Base-by-base conservation (phyloP, 2,113 vertebrate species). In the Vimba vimba region DNA sequence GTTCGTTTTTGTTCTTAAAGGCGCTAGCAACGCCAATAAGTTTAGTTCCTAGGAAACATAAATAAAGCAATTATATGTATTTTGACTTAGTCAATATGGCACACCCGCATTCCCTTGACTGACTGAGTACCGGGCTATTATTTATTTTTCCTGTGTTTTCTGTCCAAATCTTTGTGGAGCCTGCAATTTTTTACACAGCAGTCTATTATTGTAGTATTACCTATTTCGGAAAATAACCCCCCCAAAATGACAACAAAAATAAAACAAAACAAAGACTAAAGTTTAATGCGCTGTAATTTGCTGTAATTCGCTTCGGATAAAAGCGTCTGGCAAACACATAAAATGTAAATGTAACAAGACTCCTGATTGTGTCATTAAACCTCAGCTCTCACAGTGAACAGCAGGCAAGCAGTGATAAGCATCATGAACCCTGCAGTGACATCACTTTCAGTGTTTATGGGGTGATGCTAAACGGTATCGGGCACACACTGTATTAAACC, bases 401-500 rank as follows among this genome's bases (percentile, higher is more conserved):
- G 82, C 82, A 83, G 82, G 82, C 82, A 55, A 43, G 68, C 50
- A 71, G 68, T 73, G 66, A 57, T 73, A 83, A 83, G 66, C 50
- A 83, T 66, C 60, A 86, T 76, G 79, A 86, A 68, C 85, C n/a
- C 39, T 80, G 50, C 21, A 75, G 85, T 83, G 60, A 82, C 81
- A 76, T 86, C 30, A 82, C 62, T 76, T 86, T 27, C 80, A 39
- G 62, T 59, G 52, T 27, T 86, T 79, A 78, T 64, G 23, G 30
- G 50, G 64, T 71, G 73, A 43, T 7, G 30, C 43, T 79, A 59
- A 73, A 76, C 39, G 4, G 43, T 55, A 64, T 71, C 4, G 57
- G 39, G 19, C 55, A 73, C 19, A 74, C 25, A 12, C 45, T 83
- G 79, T n/a, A 59, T 57, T 55, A 84, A 86, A 43, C 78, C 45